Conservation (phyloP, 2,888 invertebrate species). For the Lasioglossum marginatum region DNA sequence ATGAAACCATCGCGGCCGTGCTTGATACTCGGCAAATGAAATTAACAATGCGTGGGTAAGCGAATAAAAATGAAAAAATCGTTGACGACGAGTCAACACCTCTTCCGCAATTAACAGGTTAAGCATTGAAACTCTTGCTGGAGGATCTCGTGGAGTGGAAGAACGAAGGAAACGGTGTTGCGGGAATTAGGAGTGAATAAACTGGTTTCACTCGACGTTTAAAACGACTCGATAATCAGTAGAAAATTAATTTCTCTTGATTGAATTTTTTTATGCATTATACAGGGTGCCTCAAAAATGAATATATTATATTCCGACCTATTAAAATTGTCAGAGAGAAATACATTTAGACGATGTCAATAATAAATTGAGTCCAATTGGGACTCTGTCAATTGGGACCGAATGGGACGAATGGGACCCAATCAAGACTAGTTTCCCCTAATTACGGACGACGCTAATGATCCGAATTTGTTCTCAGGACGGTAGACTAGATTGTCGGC, state of each 20-base stretch:
- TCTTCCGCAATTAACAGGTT: slow-evolving; percentile 4
- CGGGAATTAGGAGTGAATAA: not conserved
- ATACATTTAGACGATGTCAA: too few relatives aligned
- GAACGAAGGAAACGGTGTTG: not conserved
- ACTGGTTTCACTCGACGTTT: not conserved
- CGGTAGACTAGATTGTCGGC: not conserved
- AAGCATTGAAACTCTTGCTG: not conserved
- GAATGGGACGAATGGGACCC: too few relatives aligned
- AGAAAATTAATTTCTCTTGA: too few relatives aligned
- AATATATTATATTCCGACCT: too few relatives aligned
- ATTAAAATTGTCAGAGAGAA: too few relatives aligned
- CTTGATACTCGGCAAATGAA: not conserved
- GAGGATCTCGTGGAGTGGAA: not conserved
- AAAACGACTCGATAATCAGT: too few relatives aligned
- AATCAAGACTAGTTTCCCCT: too few relatives aligned
- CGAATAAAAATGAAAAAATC: not conserved
- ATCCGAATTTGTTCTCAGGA: not conserved
- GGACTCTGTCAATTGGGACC: too few relatives aligned
- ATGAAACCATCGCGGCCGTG: not conserved
- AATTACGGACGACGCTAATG: not conserved
- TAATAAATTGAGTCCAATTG: not conserved
- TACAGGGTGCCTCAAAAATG: too few relatives aligned
- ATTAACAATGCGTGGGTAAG: not conserved
- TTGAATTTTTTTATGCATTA: too few relatives aligned
- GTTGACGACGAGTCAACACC: not conserved